Percentiles rank a stretch among this genome's conserved stretches.
Evolutionary conservation across 1,140 invertebrate genomes (phyloP).

Genomic region (Meloidogyne chitwoodi): DNA sequence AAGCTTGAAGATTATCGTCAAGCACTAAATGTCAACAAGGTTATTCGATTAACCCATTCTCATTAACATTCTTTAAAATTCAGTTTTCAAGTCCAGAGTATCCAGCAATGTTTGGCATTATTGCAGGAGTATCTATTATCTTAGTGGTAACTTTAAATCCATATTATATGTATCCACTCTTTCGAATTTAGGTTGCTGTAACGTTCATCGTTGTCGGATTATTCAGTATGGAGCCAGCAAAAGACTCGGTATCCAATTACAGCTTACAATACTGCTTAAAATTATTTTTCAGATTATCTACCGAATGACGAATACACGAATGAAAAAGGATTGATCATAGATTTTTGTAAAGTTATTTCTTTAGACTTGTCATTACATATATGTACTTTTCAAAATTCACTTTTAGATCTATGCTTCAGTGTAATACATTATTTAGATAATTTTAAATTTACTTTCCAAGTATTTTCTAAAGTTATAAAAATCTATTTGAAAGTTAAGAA

Average conservation of each 20-base stretch:
- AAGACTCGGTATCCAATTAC: slow-evolving; percentile 47
- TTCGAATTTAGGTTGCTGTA: slow-evolving; percentile 31
- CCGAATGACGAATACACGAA: slow-evolving; percentile 57
- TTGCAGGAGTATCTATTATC: slow-evolving; percentile 51
- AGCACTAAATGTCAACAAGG: slow-evolving; percentile 19
- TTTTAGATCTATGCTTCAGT: not conserved
- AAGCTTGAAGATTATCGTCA: not conserved
- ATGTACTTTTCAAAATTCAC: not conserved
- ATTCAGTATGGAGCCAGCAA: slow-evolving; percentile 53
- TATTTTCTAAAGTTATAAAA: not conserved
- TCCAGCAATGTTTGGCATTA: slow-evolving; percentile 57
- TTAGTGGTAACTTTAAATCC: slow-evolving; percentile 16
- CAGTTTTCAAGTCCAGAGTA: slow-evolving; percentile 47
- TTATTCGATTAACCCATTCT: not conserved
- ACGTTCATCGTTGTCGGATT: slow-evolving; percentile 58
- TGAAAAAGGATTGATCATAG: slow-evolving; percentile 54
- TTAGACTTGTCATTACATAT: not conserved
- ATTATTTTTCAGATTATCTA: slow-evolving; percentile 40
- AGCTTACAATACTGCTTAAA: not conserved
- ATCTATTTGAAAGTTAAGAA: not conserved
- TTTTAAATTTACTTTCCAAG: too few species aligned
- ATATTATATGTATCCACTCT: not conserved
- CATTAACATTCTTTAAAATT: slow-evolving; percentile 22
- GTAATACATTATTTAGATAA: too few species aligned
- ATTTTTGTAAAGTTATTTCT: not conserved